These are phyloP conservation scores for roundworm (Caenorhabditis elegans) DNA, from an alignment of 1,140 invertebrate species.

Conservation along the genomic window DNA sequence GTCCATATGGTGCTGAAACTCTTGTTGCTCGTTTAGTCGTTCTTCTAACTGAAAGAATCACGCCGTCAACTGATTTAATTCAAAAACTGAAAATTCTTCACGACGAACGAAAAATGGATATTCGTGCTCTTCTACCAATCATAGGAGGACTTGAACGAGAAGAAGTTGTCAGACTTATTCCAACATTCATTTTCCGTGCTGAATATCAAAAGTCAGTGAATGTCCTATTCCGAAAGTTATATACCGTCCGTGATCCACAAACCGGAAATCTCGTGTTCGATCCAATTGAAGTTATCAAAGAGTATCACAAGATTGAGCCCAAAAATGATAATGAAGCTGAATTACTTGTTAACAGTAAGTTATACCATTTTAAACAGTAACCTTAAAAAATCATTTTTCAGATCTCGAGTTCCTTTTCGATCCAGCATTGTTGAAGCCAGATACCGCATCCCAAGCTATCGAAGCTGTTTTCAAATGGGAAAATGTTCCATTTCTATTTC, in stretches of 20 bases:
- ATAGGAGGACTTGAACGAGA: neutral
- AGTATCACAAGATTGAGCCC: neutral
- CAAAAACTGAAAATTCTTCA: neutral
- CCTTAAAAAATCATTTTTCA: neutral
- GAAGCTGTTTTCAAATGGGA: neutral
- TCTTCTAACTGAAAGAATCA: neutral
- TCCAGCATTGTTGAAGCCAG: neutral
- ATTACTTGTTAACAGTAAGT: neutral
- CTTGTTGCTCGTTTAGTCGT: neutral
- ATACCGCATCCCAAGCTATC: neutral
- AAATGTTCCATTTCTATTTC: neutral
- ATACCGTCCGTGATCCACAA: neutral
- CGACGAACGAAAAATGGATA: conserved; percentile 10
- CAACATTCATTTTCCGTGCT: neutral
- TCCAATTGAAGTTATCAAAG: neutral
- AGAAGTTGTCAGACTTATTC: neutral
- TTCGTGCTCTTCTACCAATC: neutral
- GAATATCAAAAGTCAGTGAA: neutral
- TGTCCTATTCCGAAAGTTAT: neutral
- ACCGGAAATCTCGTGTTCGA: neutral
- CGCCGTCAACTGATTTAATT: neutral
- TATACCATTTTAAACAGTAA: no score
- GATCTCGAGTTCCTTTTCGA: neutral
- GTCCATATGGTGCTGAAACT: neutral
- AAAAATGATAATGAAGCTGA: neutral